These are phyloP conservation scores for Psylliodes chrysocephalus DNA, from an alignment of 2,888 invertebrate genomes.

Conservation along the genomic window DNA sequence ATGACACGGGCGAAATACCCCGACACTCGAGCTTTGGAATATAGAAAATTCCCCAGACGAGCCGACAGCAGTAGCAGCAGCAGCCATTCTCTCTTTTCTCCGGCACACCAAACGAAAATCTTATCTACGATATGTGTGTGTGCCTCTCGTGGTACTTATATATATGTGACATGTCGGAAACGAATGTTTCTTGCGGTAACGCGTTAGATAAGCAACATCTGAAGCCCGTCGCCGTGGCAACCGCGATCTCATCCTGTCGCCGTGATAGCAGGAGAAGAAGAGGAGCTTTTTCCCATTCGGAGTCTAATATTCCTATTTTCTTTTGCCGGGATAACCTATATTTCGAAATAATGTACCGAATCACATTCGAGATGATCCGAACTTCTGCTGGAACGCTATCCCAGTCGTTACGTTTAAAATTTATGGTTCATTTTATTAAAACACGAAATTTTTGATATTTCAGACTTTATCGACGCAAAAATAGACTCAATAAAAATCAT, in stretches of 20 bases:
- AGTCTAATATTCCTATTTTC: slow-evolving; percentile 52
- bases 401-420: not conserved
- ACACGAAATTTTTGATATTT: too few species aligned
- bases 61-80: slow-evolving; percentile 29
- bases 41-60: slow-evolving; percentile 48
- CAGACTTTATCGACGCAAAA: not conserved
- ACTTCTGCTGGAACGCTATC: not conserved
- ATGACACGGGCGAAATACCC: slow-evolving; percentile 31
- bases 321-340: slow-evolving; percentile 55
- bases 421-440: not conserved
- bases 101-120: slow-evolving; percentile 54
- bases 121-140: slow-evolving; percentile 59
- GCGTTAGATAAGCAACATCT: slow-evolving; percentile 59
- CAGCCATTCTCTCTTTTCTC: slow-evolving; percentile 39
- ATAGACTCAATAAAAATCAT: not conserved
- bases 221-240: slow-evolving; percentile 56
- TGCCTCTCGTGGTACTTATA: slow-evolving; percentile 38
- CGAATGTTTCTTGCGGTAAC: slow-evolving; percentile 61
- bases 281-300: slow-evolving; percentile 46
- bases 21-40: slow-evolving; percentile 30
- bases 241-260: slow-evolving; percentile 51
- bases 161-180: slow-evolving; percentile 60
- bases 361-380: slow-evolving; percentile 1
- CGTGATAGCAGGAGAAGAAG: slow-evolving; percentile 37
- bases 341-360: slow-evolving; percentile 57